A percentile compares a stretch with the other conserved stretches of the same genome.
phyloP scores from a whole-genome alignment of 2,797 vertebrate species.

The Trematomus bernacchii region DNA sequence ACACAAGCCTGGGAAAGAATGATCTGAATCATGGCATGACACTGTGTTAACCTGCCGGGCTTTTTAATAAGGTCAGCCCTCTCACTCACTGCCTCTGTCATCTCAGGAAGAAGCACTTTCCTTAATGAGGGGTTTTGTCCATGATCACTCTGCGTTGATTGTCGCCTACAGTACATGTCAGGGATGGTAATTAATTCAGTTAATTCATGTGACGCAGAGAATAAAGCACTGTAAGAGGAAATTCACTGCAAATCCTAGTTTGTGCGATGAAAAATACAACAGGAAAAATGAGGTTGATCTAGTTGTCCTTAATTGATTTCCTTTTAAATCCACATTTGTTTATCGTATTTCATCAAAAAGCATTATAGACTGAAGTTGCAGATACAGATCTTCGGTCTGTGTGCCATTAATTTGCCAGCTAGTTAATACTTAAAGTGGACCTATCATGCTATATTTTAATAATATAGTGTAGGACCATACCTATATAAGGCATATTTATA shows the following conservation, averaged over 20 bases:
- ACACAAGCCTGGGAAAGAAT: slow-evolving; percentile 27
- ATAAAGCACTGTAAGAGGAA: background rate
- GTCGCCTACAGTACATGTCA: slow-evolving; percentile 20
- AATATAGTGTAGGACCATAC: no score
- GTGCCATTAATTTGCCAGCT: background rate
- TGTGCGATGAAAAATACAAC: background rate
- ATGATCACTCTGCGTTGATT: slow-evolving; percentile 31
- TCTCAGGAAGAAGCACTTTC: slow-evolving; percentile 33
- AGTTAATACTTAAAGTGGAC: no score
- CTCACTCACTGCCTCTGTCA: slow-evolving; percentile 8
- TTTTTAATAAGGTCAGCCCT: slow-evolving; percentile 57
- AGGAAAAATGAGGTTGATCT: background rate
- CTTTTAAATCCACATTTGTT: background rate
- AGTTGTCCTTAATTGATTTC: background rate
- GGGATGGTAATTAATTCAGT: slow-evolving; percentile 13
- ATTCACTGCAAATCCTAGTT: background rate
- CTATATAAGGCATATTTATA: no score
- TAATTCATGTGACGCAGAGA: background rate
- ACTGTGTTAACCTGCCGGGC: slow-evolving; percentile 36
- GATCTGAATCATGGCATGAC: slow-evolving; percentile 33
- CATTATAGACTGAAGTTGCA: background rate
- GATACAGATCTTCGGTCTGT: background rate
- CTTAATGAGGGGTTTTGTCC: slow-evolving; percentile 50
- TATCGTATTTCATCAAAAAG: background rate
- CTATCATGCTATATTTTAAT: no score